These are phyloP conservation scores for Burhinus oedicnemus DNA, from an alignment of 2,113 vertebrate genomes.

Conservation along the genomic window DNA sequence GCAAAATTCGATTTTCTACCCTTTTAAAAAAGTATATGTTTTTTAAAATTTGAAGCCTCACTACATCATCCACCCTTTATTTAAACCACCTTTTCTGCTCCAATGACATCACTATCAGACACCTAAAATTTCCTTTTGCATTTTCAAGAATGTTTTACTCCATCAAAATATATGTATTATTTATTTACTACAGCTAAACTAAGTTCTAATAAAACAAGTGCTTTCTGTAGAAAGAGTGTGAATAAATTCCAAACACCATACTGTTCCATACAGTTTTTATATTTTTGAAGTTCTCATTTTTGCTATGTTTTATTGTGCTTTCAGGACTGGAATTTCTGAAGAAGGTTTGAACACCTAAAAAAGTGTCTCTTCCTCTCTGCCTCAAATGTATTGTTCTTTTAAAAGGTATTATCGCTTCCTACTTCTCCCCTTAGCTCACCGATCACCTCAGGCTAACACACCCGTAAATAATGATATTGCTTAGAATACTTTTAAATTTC, in stretches of 20 bases:
- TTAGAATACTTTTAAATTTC: neutral
- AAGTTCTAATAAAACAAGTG: neutral
- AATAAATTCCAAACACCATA: neutral
- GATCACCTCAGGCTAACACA: neutral
- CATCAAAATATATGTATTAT: neutral
- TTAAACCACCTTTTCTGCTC: neutral
- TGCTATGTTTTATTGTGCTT: neutral
- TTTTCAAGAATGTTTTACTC: neutral
- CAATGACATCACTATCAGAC: neutral
- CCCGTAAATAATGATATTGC: neutral
- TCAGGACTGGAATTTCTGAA: neutral
- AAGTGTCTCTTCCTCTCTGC: accelerated
- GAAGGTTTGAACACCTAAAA: neutral
- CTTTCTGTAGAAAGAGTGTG: neutral
- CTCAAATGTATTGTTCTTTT: neutral
- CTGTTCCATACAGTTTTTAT: neutral
- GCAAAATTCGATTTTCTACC: neutral
- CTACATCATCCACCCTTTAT: neutral
- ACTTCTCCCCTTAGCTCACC: neutral
- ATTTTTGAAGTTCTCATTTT: neutral
- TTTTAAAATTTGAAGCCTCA: neutral
- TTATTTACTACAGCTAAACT: neutral
- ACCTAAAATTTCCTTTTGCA: neutral
- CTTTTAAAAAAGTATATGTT: neutral
- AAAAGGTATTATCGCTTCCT: neutral